Conservation (phyloP, 2,888 invertebrate species). For the Alitta virens region DNA sequence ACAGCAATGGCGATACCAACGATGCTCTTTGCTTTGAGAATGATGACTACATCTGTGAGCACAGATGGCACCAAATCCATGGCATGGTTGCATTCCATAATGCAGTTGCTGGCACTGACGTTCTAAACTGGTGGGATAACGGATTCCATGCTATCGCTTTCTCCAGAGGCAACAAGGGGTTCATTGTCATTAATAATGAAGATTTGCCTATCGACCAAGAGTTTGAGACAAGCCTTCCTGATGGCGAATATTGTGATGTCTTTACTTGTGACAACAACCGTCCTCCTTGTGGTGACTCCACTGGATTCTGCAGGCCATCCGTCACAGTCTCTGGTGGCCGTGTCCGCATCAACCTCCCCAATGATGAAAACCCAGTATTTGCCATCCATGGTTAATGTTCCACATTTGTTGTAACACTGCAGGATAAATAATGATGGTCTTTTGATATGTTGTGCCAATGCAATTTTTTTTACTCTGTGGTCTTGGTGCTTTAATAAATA, state of each 20-base stretch:
- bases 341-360: slow-evolving; percentile 63
- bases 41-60: slow-evolving; percentile 52
- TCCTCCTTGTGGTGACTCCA: slow-evolving; percentile 1
- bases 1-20: slow-evolving; percentile 39
- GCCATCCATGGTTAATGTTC: slow-evolving; percentile 67
- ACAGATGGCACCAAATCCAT: slow-evolving; percentile 47
- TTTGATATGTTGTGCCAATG: too few relatives aligned
- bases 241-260: slow-evolving; percentile 52
- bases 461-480: too few relatives aligned
- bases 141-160: slow-evolving; percentile 46
- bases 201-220: slow-evolving; percentile 35
- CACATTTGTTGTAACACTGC: too few relatives aligned
- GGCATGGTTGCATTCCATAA: slow-evolving; percentile 53
- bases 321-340: slow-evolving; percentile 66
- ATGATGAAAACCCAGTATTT: slow-evolving; percentile 65
- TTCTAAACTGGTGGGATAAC: slow-evolving; percentile 41
- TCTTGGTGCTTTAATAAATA: too few relatives aligned
- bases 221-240: slow-evolving; percentile 48
- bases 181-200: slow-evolving; percentile 48
- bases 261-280: slow-evolving; percentile 37
- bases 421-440: too few relatives aligned
- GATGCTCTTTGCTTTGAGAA: slow-evolving; percentile 31
- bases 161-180: slow-evolving; percentile 47
- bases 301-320: slow-evolving; percentile 19
- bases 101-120: slow-evolving; percentile 38